These are phyloP conservation scores for Agrochola macilenta DNA, from an alignment of 2,888 invertebrate species.

Conservation along the genomic window DNA sequence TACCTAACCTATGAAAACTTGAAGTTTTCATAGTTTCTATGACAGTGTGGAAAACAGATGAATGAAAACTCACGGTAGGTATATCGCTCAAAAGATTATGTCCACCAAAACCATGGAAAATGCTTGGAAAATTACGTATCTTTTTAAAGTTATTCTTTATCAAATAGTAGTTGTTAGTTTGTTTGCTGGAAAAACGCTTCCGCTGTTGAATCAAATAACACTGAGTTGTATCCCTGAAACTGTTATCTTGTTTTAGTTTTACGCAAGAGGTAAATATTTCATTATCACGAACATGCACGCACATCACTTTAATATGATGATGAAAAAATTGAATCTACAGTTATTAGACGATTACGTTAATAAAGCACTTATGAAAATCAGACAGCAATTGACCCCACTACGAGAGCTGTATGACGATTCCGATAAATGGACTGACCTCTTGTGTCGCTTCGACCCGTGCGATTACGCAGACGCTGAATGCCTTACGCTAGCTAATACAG, in stretches of 20 bases:
- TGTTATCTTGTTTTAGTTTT: constrained; percentile 8
- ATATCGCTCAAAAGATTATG: constrained; percentile 14
- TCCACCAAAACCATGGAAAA: not conserved
- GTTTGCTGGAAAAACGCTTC: not conserved
- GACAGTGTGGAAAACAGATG: not conserved
- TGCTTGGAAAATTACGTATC: constrained; percentile 36
- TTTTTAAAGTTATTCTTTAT: constrained; percentile 10
- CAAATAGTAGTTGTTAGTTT: not conserved
- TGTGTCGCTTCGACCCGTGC: constrained; percentile 46
- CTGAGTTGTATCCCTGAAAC: not conserved
- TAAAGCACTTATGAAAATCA: constrained; percentile 76
- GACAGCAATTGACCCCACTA: constrained; percentile 81
- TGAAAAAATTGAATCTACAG: constrained; percentile 34
- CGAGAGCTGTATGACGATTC: constrained; percentile 67
- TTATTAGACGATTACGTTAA: constrained; percentile 57
- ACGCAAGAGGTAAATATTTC: not conserved
- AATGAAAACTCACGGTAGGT: not conserved
- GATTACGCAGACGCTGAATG: constrained; percentile 47
- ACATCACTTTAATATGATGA: constrained; percentile 15
- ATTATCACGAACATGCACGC: not conserved
- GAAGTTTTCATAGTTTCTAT: not conserved
- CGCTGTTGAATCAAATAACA: not conserved
- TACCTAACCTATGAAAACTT: not conserved
- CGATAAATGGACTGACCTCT: constrained; percentile 79
- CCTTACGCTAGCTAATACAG: constrained; percentile 43